Conservation (phyloP, 2,113 vertebrate species). For the Sander vitreus region DNA sequence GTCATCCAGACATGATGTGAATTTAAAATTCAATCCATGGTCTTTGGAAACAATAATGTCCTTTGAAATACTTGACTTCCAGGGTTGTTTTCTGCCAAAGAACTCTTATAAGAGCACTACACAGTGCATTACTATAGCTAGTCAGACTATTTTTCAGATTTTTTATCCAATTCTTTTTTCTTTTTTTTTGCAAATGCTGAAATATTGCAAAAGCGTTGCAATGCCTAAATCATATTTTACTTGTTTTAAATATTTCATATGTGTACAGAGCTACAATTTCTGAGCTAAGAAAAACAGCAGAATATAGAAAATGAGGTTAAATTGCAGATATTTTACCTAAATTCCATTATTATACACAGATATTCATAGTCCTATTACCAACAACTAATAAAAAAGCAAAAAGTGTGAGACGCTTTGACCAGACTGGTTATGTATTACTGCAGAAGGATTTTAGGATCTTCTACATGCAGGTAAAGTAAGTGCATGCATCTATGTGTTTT, state of each 20-base stretch:
- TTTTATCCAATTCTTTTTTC: neutral
- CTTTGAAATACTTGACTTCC: conserved; percentile 47
- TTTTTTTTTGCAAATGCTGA: neutral
- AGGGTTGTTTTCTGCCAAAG: conserved; percentile 22
- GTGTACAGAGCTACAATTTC: neutral
- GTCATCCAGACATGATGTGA: conserved; percentile 61
- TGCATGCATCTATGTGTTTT: neutral
- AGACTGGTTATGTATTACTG: neutral
- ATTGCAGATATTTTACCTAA: neutral
- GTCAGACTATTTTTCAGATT: neutral
- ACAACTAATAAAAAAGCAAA: neutral
- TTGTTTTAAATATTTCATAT: neutral
- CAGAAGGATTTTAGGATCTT: neutral
- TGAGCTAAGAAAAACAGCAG: neutral
- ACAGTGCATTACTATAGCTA: conserved; percentile 5
- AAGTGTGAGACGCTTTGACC: neutral
- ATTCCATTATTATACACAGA: neutral
- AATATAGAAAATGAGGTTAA: neutral
- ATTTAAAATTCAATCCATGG: conserved; percentile 59
- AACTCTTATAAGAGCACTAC: conserved; percentile 18
- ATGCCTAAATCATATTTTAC: neutral
- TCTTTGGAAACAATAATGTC: conserved; percentile 44
- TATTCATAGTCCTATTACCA: neutral
- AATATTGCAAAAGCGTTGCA: neutral
- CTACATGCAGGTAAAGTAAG: neutral